Percentiles rank a stretch among this genome's conserved stretches.
Evolutionary conservation across 2,888 invertebrate species (phyloP).

Genomic region (Tipula confusa): DNA sequence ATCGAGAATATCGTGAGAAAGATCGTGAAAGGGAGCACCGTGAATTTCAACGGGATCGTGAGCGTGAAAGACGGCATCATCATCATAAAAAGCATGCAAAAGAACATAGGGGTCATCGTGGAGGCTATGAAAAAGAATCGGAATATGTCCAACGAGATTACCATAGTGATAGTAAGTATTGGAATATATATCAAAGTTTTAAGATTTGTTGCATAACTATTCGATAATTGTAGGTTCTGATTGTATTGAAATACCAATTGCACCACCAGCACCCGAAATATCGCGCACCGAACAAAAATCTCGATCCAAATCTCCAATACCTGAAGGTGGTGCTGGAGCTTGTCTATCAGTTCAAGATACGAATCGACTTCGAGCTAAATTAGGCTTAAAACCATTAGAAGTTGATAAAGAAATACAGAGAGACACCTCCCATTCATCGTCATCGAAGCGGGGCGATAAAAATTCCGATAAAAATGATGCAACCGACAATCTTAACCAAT

Average conservation of each 20-base stretch:
- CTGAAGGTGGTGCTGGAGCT: slow-evolving; percentile 50
- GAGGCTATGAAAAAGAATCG: slow-evolving; percentile 35
- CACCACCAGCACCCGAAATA: slow-evolving; percentile 37
- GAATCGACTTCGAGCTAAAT: slow-evolving; percentile 83
- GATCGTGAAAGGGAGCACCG: slow-evolving; percentile 36
- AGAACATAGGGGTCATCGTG: slow-evolving; percentile 27
- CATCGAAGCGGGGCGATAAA: slow-evolving; percentile 52
- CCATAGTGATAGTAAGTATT: slow-evolving; percentile 49
- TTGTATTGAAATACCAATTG: slow-evolving; percentile 49
- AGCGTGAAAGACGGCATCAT: slow-evolving; percentile 34
- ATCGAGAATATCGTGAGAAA: slow-evolving; percentile 36
- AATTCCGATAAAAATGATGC: slow-evolving; percentile 48
- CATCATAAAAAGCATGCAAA: slow-evolving; percentile 27
- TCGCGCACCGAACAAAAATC: slow-evolving; percentile 29
- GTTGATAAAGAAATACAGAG: slow-evolving; percentile 44
- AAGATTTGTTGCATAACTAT: background rate
- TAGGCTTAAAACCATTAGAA: slow-evolving; percentile 90
- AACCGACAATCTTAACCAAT: slow-evolving; percentile 63
- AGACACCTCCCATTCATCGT: slow-evolving; percentile 37
- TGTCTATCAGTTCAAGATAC: slow-evolving; percentile 78
- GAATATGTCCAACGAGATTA: slow-evolving; percentile 40
- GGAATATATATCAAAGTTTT: background rate
- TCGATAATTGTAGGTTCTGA: slow-evolving; percentile 46
- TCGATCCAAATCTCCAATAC: slow-evolving; percentile 45
- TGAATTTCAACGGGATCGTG: slow-evolving; percentile 36